These are phyloP conservation scores for Campoplex capitator DNA, from an alignment of 2,888 invertebrate genomes.

Conservation along the genomic window DNA sequence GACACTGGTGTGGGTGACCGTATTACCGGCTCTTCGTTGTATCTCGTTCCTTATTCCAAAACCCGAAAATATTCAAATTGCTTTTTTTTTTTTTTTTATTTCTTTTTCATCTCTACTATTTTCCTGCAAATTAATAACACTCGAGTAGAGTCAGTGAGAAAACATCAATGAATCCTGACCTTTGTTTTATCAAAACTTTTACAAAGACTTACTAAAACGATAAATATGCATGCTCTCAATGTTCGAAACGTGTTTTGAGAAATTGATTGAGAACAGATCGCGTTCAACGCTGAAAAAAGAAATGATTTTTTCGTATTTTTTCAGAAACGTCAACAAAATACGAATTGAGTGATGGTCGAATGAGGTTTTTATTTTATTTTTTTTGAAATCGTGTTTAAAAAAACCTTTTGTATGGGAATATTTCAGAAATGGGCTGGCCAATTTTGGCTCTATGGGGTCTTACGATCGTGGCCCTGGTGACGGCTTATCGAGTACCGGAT, in stretches of 20 bases:
- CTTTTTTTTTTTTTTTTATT: neutral
- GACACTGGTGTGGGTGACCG: slow-evolving; percentile 21
- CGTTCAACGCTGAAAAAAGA: no score
- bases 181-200: neutral
- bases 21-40: slow-evolving; percentile 38
- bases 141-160: neutral
- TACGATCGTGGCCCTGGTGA: slow-evolving; percentile 73
- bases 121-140: neutral
- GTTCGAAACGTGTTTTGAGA: neutral
- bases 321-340: no score
- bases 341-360: no score
- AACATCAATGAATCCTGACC: neutral
- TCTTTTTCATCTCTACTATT: neutral
- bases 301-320: no score
- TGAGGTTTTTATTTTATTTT: no score
- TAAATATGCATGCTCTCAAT: neutral
- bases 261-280: neutral
- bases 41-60: neutral
- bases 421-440: slow-evolving; percentile 74
- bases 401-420: neutral
- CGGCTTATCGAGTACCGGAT: slow-evolving; percentile 78
- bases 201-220: no score
- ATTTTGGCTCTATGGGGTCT: slow-evolving; percentile 73
- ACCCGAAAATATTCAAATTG: neutral
- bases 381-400: neutral